Evolutionary conservation across 1,140 invertebrate genomes (phyloP), one percentile per base, ranked within the genome.

Genomic region (Trichogramma pretiosum): DNA sequence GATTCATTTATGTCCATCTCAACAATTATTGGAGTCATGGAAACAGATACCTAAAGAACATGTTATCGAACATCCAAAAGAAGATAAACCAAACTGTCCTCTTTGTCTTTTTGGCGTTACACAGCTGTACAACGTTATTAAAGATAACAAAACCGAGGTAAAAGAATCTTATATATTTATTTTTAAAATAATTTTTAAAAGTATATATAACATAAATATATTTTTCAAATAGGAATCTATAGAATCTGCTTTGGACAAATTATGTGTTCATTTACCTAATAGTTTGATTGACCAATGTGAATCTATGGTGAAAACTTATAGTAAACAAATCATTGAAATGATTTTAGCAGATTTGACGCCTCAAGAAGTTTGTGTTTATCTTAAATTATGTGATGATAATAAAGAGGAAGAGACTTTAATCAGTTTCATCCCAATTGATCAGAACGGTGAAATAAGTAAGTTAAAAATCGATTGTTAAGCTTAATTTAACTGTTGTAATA

Each of bases 51-150:
- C 65, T 5, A 65, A 70, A 21, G 74, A 74, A 21, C 70, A 78
- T 18, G 71, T 74, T 14, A 67, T 78, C 54, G 65, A 75, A 26
- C 72, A 63, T 11, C 67, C 74, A 50, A 64, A 74, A 18, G 63
- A 74, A 53, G 73, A 75, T 21, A 80, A 79, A 44, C 75, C 77
- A 16, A 78, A 71, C 24, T 90, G 87, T 60, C 83, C 87, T n/a
- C 65, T 90, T 3, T 93, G 89, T 63, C 69, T 90, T 17, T 81
- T 89, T 57, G 87, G 85, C 14, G 77, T 92, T 10, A 76, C 80
- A 52, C 77, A 85, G 62, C 58, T 86, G 35, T 76, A 87, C 56
- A 66, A 77, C 19, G 75, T 78, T 56, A 73, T 89, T 2, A 79
- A 80, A 56, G 71, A 82, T 36, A 80, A 87, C 49, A 81, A 74